Percentiles rank a stretch among this genome's conserved stretches.
Evolutionary conservation across 2,888 invertebrate genomes (phyloP).

Genomic region (Temnothorax rugatulus): DNA sequence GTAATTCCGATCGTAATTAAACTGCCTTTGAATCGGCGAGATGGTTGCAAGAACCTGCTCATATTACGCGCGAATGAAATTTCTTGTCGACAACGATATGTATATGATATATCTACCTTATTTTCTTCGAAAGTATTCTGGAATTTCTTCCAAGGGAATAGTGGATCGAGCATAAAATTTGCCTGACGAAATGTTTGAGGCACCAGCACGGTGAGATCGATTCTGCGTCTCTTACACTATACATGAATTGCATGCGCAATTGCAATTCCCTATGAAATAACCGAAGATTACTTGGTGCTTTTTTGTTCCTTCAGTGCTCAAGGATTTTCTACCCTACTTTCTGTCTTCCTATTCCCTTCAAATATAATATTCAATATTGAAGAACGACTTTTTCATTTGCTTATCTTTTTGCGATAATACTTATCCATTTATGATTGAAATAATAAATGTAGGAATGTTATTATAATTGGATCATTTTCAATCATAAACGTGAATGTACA

Average conservation of each 20-base stretch:
- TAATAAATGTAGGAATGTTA: neutral
- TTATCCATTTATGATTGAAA: neutral
- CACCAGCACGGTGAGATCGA: neutral
- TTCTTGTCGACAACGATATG: neutral
- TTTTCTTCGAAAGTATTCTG: neutral
- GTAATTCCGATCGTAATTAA: constrained; percentile 65
- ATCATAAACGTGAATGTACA: neutral
- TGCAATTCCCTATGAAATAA: constrained; percentile 6
- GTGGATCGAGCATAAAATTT: neutral
- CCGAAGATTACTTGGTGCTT: neutral
- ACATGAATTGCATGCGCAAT: constrained; percentile 4
- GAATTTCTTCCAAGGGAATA: neutral
- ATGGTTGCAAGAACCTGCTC: constrained; percentile 46
- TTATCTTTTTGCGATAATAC: neutral
- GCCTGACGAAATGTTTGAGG: neutral
- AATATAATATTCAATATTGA: constrained; percentile 11
- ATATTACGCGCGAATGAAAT: constrained; percentile 40
- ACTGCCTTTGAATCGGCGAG: constrained; percentile 53
- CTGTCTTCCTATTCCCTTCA: neutral
- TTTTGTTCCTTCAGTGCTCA: neutral
- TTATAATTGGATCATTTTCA: neutral
- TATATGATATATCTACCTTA: neutral
- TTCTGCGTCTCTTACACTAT: neutral
- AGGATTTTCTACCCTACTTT: neutral
- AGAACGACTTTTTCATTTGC: neutral